A percentile compares a stretch with the other conserved stretches of the same genome.
These are phyloP conservation scores for Parambassis ranga DNA, from an alignment of 2,797 vertebrate species.

Conservation along the genomic window DNA sequence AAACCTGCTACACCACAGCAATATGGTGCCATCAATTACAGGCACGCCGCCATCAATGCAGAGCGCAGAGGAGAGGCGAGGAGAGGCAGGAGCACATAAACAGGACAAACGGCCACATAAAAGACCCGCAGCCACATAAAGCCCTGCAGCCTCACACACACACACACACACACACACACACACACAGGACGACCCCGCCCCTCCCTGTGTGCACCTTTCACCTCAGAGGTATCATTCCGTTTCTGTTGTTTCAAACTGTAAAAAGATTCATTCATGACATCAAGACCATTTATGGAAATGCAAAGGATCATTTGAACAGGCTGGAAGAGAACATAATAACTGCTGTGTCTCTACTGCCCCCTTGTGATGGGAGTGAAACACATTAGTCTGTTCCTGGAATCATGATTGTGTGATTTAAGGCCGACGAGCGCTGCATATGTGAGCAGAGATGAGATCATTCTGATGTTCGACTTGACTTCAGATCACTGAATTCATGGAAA, in stretches of 20 bases:
- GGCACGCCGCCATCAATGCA: constrained; percentile 78
- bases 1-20: constrained; percentile 84
- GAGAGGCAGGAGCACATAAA: constrained; percentile 80
- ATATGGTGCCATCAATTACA: constrained; percentile 86
- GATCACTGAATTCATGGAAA: too few relatives aligned
- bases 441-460: too few relatives aligned
- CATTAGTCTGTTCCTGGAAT: too few relatives aligned
- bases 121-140: constrained; percentile 65
- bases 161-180: background rate
- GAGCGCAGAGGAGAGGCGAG: constrained; percentile 58
- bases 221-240: background rate
- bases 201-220: constrained; percentile 14
- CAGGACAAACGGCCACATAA: constrained; percentile 85
- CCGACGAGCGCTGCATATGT: too few relatives aligned
- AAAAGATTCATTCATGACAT: constrained; percentile 31
- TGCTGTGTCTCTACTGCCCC: constrained; percentile 60
- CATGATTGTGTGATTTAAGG: too few relatives aligned
- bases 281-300: background rate
- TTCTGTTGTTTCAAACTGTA: constrained; percentile 42
- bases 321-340: background rate
- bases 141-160: constrained; percentile 45
- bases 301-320: background rate
- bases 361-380: constrained; percentile 23
- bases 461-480: too few relatives aligned
- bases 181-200: background rate